These are phyloP conservation scores for Adrianichthys oophorus DNA, from an alignment of 2,797 vertebrate species.

Conservation along the genomic window DNA sequence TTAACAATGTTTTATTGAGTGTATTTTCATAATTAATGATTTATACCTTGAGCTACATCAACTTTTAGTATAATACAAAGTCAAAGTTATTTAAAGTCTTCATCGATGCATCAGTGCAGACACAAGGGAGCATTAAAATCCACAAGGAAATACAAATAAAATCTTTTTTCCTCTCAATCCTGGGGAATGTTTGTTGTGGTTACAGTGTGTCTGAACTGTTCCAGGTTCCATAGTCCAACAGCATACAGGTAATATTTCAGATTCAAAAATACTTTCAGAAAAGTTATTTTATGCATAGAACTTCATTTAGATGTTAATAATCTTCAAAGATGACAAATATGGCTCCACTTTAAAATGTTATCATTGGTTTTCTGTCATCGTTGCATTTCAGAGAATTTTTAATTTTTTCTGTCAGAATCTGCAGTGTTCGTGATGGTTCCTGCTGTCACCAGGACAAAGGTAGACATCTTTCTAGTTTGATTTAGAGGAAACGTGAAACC, in stretches of 20 bases:
- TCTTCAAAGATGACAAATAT: too few species aligned
- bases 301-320: too few species aligned
- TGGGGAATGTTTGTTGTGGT: not conserved
- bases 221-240: conserved; percentile 13
- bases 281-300: not conserved
- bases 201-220: not conserved
- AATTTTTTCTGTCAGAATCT: not conserved
- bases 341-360: too few species aligned
- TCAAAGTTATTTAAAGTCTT: not conserved
- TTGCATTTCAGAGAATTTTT: too few species aligned
- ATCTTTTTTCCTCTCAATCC: not conserved
- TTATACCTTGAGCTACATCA: not conserved
- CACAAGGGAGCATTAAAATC: conserved; percentile 2
- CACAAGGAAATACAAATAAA: not conserved
- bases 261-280: not conserved
- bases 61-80: not conserved
- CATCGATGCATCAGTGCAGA: not conserved
- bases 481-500: not conserved
- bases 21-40: not conserved
- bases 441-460: not conserved
- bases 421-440: not conserved
- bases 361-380: too few species aligned
- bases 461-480: too few species aligned
- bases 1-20: not conserved
- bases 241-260: not conserved